phyloP scores from a whole-genome alignment of 2,113 vertebrate species.

The Cinclus mexicanus region DNA sequence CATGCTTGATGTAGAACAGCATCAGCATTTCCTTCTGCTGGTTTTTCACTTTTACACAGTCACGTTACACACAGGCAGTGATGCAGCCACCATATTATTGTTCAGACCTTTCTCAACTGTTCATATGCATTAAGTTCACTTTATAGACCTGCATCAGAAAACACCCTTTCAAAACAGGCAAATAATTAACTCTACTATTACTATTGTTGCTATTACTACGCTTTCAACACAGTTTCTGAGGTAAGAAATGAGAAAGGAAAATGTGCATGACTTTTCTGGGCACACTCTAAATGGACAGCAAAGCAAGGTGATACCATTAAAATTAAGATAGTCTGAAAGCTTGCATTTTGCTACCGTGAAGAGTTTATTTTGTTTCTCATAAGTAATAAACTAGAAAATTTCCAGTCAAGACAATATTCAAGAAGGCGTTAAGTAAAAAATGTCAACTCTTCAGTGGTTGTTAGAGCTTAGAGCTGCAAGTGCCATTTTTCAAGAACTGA shows the following conservation, averaged over 20 bases:
- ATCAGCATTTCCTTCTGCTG: neutral
- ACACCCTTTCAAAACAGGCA: neutral
- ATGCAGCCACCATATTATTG: neutral
- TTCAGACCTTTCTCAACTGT: neutral
- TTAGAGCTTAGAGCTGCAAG: neutral
- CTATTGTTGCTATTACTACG: neutral
- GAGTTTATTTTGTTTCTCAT: neutral
- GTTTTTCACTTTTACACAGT: neutral
- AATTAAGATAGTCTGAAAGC: neutral
- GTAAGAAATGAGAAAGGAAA: neutral
- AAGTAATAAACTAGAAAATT: neutral
- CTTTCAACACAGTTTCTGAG: neutral
- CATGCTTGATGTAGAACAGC: fast-evolving
- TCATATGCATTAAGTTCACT: neutral
- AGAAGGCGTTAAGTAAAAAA: neutral
- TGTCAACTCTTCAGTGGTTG: neutral
- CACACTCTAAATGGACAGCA: neutral
- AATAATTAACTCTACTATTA: neutral
- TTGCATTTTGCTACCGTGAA: neutral
- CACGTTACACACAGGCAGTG: neutral
- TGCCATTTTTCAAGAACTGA: neutral
- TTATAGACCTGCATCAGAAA: neutral
- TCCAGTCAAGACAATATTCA: neutral
- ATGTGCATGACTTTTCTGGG: neutral
- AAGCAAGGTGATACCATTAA: neutral